Conservation (phyloP, 2,888 invertebrate genomes). For the Sesia bembeciformis region DNA sequence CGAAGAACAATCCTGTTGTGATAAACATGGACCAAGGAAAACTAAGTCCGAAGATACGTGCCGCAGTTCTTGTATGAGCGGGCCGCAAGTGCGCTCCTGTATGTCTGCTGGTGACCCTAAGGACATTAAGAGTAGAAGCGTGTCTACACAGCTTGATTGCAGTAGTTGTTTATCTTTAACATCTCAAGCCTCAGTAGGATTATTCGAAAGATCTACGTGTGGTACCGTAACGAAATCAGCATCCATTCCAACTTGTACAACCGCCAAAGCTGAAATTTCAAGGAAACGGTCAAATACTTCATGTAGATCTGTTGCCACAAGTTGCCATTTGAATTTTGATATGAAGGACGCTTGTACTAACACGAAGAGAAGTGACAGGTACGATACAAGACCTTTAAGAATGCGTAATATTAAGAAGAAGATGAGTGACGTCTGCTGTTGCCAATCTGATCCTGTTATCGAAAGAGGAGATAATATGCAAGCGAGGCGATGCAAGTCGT, state of each 20-base stretch:
- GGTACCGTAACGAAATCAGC: background rate
- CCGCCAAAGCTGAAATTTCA: background rate
- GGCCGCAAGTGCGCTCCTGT: background rate
- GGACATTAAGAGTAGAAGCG: background rate
- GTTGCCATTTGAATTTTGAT: background rate
- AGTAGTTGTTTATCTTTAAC: too few species aligned
- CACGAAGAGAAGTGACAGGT: conserved; percentile 13
- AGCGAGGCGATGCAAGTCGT: background rate
- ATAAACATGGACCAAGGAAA: background rate
- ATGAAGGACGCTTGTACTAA: conserved; percentile 10
- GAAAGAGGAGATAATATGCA: background rate
- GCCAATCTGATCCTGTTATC: background rate
- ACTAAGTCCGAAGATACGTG: background rate
- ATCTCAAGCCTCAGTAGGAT: too few species aligned
- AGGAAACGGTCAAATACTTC: background rate
- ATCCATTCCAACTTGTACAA: background rate
- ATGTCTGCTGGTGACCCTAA: background rate
- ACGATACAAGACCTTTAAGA: conserved; percentile 15
- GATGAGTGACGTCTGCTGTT: background rate
- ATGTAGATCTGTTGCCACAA: background rate
- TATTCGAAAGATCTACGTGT: too few species aligned
- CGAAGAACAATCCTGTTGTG: background rate
- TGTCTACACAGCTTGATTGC: background rate
- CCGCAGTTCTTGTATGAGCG: background rate
- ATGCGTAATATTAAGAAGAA: background rate